Conservation (phyloP, 2,113 vertebrate genomes). For the Calidris pugnax region DNA sequence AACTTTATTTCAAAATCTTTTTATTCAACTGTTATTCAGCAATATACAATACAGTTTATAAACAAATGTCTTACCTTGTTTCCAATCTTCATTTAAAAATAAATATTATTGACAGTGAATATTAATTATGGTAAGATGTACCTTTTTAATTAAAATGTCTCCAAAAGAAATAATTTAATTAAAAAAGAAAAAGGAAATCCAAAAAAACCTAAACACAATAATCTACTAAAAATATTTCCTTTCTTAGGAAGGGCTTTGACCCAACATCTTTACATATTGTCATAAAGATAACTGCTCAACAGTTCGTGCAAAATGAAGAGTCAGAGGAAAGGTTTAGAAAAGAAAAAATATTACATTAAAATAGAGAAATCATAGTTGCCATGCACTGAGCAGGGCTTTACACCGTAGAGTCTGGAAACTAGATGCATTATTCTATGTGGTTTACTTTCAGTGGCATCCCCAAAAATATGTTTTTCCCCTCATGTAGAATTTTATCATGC, state of each 20-base stretch:
- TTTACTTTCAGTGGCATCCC: constrained; percentile 75
- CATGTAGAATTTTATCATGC: constrained; percentile 78
- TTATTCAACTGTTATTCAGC: constrained; percentile 88
- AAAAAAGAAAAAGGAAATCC: constrained; percentile 69
- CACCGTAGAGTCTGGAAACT: constrained; percentile 76
- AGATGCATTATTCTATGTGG: constrained; percentile 77
- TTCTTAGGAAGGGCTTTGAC: constrained; percentile 77
- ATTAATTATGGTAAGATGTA: constrained; percentile 86
- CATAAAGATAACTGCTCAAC: constrained; percentile 78
- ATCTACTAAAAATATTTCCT: constrained; percentile 83
- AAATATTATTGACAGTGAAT: constrained; percentile 92
- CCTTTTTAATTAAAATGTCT: constrained; percentile 82
- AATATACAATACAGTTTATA: constrained; percentile 90
- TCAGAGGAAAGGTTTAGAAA: constrained; percentile 66
- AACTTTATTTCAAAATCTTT: constrained; percentile 86
- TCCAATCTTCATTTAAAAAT: constrained; percentile 94
- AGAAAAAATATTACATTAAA: constrained; percentile 68
- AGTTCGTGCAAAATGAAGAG: constrained; percentile 82
- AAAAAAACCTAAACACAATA: constrained; percentile 70
- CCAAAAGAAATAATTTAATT: constrained; percentile 84
- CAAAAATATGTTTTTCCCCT: constrained; percentile 73
- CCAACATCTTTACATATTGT: constrained; percentile 72
- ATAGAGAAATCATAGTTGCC: constrained; percentile 73
- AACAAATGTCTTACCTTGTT: constrained; percentile 89
- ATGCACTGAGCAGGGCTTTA: constrained; percentile 77